A percentile compares a stretch with the other conserved stretches of the same genome.
Evolutionary conservation across 2,797 vertebrate species (phyloP).

Genomic region (Parambassis ranga): DNA sequence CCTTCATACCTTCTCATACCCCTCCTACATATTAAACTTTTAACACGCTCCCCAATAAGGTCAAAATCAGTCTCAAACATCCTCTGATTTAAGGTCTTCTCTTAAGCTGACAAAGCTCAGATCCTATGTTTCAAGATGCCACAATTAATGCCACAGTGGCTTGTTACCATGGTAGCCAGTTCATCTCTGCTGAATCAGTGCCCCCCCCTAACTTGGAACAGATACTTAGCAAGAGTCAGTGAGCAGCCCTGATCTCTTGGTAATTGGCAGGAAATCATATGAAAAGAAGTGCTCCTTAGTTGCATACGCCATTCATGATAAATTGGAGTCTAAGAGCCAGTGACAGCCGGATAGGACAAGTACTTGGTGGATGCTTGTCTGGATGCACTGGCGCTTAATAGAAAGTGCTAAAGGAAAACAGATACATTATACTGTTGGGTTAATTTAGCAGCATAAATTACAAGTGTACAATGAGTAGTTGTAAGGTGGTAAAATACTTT

Average conservation of each 20-base stretch:
- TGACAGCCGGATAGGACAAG: neutral
- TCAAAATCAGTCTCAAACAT: neutral
- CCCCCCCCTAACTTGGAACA: slow-evolving; percentile 4
- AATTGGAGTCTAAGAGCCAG: slow-evolving; percentile 8
- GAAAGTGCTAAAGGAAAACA: neutral
- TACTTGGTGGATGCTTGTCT: neutral
- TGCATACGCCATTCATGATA: slow-evolving; percentile 21
- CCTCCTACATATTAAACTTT: neutral
- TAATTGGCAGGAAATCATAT: slow-evolving; percentile 53
- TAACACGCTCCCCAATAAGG: neutral
- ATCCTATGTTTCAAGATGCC: slow-evolving; percentile 27
- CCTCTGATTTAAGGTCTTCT: slow-evolving; percentile 6
- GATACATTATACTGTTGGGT: neutral
- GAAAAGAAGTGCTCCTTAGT: slow-evolving; percentile 30
- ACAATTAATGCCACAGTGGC: slow-evolving; percentile 42
- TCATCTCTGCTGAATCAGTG: slow-evolving; percentile 51
- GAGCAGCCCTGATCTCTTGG: slow-evolving; percentile 35
- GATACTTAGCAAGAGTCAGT: slow-evolving; percentile 32
- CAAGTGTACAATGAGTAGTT: too few relatives aligned
- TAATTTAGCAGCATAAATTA: neutral
- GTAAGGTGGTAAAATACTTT: too few relatives aligned
- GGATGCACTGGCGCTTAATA: neutral
- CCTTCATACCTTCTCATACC: neutral
- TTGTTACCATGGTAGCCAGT: slow-evolving; percentile 57
- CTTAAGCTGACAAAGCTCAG: slow-evolving; percentile 12